Evolutionary conservation across 2,888 invertebrate genomes (phyloP).

Genomic region (Mamestra brassicae): DNA sequence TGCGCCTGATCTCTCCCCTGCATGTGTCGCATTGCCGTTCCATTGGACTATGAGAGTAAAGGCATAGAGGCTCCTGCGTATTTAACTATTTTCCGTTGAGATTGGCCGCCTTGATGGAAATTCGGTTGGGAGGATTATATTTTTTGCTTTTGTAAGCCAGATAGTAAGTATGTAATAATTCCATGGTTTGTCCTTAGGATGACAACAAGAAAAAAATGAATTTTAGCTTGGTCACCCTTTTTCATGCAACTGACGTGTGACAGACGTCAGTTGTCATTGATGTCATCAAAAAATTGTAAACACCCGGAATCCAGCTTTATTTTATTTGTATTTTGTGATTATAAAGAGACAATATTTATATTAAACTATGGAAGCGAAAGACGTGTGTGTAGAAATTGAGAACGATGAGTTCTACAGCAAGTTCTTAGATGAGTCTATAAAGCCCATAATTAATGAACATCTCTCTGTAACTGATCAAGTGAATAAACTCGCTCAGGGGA

Average conservation of each 20-base stretch:
- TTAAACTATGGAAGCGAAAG: conserved; percentile 86
- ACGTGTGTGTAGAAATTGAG: conserved; percentile 89
- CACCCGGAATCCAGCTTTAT: conserved; percentile 23
- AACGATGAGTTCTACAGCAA: conserved; percentile 89
- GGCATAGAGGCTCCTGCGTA: no score
- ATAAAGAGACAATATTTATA: conserved; percentile 2
- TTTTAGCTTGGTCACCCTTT: conserved; percentile 20
- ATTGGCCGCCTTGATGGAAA: no score
- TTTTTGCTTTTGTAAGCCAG: no score
- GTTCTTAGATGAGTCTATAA: conserved; percentile 85
- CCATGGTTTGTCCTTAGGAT: no score
- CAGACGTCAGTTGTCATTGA: conserved; percentile 37
- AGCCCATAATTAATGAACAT: conserved; percentile 83
- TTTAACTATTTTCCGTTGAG: no score
- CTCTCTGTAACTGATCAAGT: conserved; percentile 93
- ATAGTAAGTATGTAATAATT: no score
- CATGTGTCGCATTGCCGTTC: no score
- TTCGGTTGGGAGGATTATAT: no score
- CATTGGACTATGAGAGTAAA: no score
- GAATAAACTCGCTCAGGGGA: conserved; percentile 92
- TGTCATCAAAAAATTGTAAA: conserved; percentile 58
- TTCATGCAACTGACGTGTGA: not conserved
- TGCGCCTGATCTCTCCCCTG: no score
- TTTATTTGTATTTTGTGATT: not conserved
- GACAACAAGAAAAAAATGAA: not conserved